Evolutionary conservation across 2,113 vertebrate species (phyloP).

Genomic region (Orycteropus afer): DNA sequence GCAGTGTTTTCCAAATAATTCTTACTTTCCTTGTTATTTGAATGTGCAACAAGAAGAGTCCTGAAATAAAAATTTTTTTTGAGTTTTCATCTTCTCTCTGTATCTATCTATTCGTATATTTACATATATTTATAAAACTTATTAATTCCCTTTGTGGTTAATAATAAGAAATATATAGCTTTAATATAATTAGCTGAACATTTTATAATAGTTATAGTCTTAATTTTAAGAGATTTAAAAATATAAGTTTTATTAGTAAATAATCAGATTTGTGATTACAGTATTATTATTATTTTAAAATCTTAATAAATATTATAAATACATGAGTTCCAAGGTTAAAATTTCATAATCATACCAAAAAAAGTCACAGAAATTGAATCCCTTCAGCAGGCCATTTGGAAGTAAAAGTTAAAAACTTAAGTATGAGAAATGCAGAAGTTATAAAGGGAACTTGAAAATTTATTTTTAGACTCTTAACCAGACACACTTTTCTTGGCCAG

Average conservation of each 20-base stretch:
- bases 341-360: not conserved
- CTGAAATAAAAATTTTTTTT: not conserved
- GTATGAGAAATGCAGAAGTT: conserved; percentile 77
- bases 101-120: no score
- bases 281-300: not conserved
- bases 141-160: not conserved
- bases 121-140: not conserved
- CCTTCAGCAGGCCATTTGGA: conserved; percentile 59
- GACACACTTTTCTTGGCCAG: conserved; percentile 64
- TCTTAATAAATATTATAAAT: conserved; percentile 10
- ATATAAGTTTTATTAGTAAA: not conserved
- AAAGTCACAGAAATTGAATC: conserved; percentile 62
- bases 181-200: not conserved
- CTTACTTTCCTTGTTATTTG: not conserved
- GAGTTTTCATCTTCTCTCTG: not conserved
- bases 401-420: conserved; percentile 70
- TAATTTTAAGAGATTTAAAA: conserved; percentile 50
- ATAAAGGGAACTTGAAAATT: conserved; percentile 74
- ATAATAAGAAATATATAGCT: not conserved
- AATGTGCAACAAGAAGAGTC: not conserved
- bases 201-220: not conserved
- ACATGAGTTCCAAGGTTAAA: conserved; percentile 24
- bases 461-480: conserved; percentile 76
- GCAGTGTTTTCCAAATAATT: conserved; percentile 26
- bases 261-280: not conserved